phyloP scores from a whole-genome alignment of 2,113 vertebrate genomes.

The Ardeotis arabs region DNA sequence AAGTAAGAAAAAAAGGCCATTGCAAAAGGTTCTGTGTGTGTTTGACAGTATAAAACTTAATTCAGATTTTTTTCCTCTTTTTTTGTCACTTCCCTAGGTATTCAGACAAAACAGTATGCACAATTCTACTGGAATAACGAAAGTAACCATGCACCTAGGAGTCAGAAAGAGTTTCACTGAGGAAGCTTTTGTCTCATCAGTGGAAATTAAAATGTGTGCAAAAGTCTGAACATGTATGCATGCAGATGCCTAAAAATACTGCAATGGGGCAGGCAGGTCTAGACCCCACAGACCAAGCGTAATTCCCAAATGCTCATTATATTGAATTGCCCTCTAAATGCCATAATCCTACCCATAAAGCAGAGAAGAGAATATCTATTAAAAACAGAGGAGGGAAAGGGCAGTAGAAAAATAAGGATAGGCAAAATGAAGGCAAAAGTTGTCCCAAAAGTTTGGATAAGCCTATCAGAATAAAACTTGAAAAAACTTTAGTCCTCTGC shows the following conservation, averaged over 20 bases:
- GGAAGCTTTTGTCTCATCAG: background rate
- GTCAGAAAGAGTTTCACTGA: background rate
- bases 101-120: background rate
- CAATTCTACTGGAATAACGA: background rate
- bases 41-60: background rate
- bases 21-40: background rate
- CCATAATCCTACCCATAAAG: background rate
- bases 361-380: background rate
- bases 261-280: background rate
- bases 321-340: background rate
- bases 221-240: background rate
- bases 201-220: background rate
- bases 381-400: background rate
- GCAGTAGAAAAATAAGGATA: background rate
- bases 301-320: background rate
- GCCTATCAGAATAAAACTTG: background rate
- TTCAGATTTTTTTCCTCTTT: background rate
- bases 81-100: background rate
- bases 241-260: background rate
- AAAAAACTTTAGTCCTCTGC: background rate
- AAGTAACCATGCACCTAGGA: background rate
- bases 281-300: background rate
- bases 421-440: background rate
- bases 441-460: background rate
- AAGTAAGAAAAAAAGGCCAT: background rate